Percentiles rank a stretch among this genome's conserved stretches.
phyloP scores from a whole-genome alignment of 1,140 invertebrate genomes.

The Penaeus chinensis region DNA sequence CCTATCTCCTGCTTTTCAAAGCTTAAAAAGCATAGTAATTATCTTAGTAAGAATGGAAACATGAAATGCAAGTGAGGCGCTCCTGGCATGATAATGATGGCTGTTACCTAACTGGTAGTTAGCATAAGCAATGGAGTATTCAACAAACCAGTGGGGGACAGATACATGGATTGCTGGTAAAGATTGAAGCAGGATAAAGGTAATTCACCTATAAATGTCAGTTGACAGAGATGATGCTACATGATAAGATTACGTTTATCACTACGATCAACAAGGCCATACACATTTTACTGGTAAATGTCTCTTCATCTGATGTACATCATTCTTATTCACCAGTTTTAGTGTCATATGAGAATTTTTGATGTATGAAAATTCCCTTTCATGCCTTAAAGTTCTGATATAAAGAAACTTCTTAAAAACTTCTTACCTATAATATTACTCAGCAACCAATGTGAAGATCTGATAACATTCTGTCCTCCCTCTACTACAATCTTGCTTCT shows the following conservation, averaged over 20 bases:
- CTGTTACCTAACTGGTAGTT: conserved; percentile 32
- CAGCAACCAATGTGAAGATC: too few species aligned
- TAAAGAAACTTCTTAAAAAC: too few species aligned
- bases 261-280: conserved; percentile 37
- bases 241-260: conserved; percentile 23
- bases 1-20: conserved; percentile 32
- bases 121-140: conserved; percentile 38
- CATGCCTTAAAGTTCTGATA: too few species aligned
- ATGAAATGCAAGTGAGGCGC: conserved; percentile 44
- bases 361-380: too few species aligned
- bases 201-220: conserved; percentile 15
- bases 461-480: too few species aligned
- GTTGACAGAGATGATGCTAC: conserved; percentile 13
- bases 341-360: too few species aligned
- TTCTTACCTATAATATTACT: too few species aligned
- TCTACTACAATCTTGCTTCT: too few species aligned
- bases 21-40: conserved; percentile 41
- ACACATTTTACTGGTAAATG: conserved; percentile 20
- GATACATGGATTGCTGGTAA: conserved; percentile 20
- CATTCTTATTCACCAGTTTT: too few species aligned
- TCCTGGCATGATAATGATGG: conserved; percentile 32
- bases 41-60: conserved; percentile 32
- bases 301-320: too few species aligned
- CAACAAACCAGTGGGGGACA: conserved; percentile 30
- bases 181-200: conserved; percentile 29